Evolutionary conservation across 2,113 vertebrate species (phyloP).

Genomic region (Suncus etruscus): DNA sequence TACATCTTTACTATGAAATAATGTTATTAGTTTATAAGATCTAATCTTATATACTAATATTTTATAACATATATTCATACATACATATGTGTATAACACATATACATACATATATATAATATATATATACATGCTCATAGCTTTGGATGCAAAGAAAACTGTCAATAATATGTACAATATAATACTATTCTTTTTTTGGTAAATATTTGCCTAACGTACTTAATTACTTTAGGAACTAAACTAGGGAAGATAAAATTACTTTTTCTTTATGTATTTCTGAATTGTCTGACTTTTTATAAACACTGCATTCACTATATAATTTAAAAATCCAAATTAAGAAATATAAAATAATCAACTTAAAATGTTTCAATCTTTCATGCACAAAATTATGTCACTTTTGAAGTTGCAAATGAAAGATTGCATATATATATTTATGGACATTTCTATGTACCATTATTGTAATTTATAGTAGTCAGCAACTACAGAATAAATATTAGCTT

Average conservation of each 20-base stretch:
- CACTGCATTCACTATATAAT: slow-evolving; percentile 1
- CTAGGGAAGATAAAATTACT: not conserved
- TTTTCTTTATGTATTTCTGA: slow-evolving; percentile 23
- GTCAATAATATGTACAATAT: not conserved
- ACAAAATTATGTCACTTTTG: slow-evolving; percentile 61
- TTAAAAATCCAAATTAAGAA: slow-evolving; percentile 51
- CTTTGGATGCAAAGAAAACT: slow-evolving; percentile 35
- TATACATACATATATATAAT: not conserved
- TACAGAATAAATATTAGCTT: slow-evolving; percentile 71
- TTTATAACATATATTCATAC: not conserved
- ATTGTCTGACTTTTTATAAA: slow-evolving; percentile 58
- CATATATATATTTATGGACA: slow-evolving; percentile 55
- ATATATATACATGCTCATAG: not conserved
- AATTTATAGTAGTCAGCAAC: slow-evolving; percentile 62
- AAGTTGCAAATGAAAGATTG: slow-evolving; percentile 50
- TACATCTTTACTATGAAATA: not conserved
- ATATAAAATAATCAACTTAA: slow-evolving; percentile 60
- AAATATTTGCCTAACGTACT: slow-evolving; percentile 46
- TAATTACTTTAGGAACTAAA: slow-evolving; percentile 36
- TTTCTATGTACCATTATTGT: not conserved
- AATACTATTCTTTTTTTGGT: not conserved
- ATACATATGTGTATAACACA: not conserved
- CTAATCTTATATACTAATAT: not conserved
- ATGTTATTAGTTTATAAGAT: not conserved
- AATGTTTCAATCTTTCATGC: slow-evolving; percentile 51